Conservation (phyloP, 1,140 invertebrate genomes). For the Heliothis virescens region DNA sequence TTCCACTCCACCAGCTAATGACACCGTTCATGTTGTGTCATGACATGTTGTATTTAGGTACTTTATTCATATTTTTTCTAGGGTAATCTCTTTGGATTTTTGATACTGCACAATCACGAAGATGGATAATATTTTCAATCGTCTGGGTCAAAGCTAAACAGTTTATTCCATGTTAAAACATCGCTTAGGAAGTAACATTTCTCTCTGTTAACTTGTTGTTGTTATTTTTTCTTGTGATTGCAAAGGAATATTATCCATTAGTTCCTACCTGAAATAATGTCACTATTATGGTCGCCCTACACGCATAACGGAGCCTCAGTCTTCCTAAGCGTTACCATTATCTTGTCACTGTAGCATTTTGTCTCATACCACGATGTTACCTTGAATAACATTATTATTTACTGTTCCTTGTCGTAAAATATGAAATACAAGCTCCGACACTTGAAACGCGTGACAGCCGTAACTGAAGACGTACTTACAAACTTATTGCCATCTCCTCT, state of each 20-base stretch:
- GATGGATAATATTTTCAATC: no score
- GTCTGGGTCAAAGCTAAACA: no score
- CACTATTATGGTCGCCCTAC: neutral
- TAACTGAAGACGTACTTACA: conserved; percentile 2
- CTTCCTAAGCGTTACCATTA: conserved; percentile 33
- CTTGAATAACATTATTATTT: conserved; percentile 26
- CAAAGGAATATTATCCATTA: no score
- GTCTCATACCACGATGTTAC: conserved; percentile 7
- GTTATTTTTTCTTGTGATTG: no score
- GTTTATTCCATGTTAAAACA: no score
- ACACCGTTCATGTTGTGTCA: conserved; percentile 54
- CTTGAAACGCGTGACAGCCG: conserved; percentile 33
- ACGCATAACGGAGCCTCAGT: conserved; percentile 18
- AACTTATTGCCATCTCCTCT: conserved; percentile 1
- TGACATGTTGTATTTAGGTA: conserved; percentile 19
- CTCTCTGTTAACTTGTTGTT: no score
- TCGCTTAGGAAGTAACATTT: no score
- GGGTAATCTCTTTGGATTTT: no score
- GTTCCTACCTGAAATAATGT: no score
- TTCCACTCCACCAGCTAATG: conserved; percentile 64
- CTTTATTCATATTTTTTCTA: no score
- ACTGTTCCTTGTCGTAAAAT: conserved; percentile 27
- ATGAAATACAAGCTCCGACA: conserved; percentile 11
- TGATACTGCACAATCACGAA: no score
- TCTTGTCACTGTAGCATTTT: conserved; percentile 39